Evolutionary conservation across 2,888 invertebrate genomes (phyloP).

Genomic region (Synergus laeviventris): DNA sequence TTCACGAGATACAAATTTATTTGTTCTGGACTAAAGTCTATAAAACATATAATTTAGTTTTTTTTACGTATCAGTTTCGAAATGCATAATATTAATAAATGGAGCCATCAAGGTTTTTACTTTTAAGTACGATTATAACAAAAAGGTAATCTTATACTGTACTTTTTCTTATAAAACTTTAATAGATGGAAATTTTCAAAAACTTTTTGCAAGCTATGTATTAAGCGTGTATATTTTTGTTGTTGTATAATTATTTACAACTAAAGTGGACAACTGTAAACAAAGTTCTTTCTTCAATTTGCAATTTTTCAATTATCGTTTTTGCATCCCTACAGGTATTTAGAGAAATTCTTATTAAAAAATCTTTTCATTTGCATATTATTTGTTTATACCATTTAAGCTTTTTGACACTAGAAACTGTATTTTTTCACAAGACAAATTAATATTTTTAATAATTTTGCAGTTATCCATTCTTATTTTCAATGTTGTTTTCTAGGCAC

Average conservation of each 20-base stretch:
- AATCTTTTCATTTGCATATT: background rate
- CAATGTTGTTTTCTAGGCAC: background rate
- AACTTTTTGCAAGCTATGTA: too few relatives aligned
- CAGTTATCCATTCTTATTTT: background rate
- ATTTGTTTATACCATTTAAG: background rate
- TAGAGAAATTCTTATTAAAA: background rate
- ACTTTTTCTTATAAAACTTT: slow-evolving; percentile 4
- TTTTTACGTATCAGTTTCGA: background rate
- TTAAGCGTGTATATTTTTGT: background rate
- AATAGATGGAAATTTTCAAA: slow-evolving; percentile 9
- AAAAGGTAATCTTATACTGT: background rate
- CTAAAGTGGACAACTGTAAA: background rate
- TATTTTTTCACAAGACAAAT: background rate
- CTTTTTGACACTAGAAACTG: background rate
- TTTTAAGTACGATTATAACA: background rate
- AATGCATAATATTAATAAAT: background rate
- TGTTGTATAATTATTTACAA: slow-evolving; percentile 39
- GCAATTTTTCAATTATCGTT: background rate
- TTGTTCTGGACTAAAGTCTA: background rate
- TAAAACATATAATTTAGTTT: background rate
- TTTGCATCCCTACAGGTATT: background rate
- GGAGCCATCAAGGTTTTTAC: background rate
- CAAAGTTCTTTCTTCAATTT: background rate
- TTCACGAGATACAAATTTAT: background rate
- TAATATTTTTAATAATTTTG: background rate